Base-by-base conservation (phyloP, 2,797 vertebrate genomes). In the Lepus oiostolus region DNA sequence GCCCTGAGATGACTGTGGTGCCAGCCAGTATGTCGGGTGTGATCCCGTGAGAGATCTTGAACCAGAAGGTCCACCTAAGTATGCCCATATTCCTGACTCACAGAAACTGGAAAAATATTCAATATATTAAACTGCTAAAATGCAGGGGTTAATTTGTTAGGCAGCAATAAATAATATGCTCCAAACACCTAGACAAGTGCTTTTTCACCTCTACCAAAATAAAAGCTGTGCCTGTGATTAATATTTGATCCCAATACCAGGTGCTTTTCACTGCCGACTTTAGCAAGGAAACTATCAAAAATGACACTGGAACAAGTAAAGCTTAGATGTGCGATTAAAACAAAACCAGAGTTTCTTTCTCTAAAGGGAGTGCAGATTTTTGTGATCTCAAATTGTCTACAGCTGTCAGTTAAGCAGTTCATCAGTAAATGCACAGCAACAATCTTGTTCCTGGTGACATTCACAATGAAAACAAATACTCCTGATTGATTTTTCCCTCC, bases 391-490 rank as follows among this genome's bases (percentile, higher is more conserved):
- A 85, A 95, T 94, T 76, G 96, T 75, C 90, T 94, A 68, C 79
- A 88, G 93, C 90, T 95, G 85, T 70, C 80, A 77, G 81, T 94
- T 90, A 96, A 97, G 93, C 85, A 89, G 91, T 88, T 96, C 85
- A 93, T 92, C 95, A 95, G 95, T 93, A 96, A 97, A 90, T 42
- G 42, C 82, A 62, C 85, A 94, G 95, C 83, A 95, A 92, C 77
- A 92, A 80, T 96, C 93, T 92, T 79, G 32, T 88, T 93, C 21
- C 75, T 92, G 87, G 82, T 96, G 90, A 94, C 71, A 67, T 85
- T 76, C 80, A 76, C 88, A 62, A 83, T 74, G 74, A 97, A 97
- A 97, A 96, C 88, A 96, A 97, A 96, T 54, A 91, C 62, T 63
- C 70, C 54, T 75, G 71, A 88, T 91, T 94, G 85, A 93, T 88